Evolutionary conservation across 2,888 invertebrate genomes (phyloP).

Genomic region (Torymus auratus): DNA sequence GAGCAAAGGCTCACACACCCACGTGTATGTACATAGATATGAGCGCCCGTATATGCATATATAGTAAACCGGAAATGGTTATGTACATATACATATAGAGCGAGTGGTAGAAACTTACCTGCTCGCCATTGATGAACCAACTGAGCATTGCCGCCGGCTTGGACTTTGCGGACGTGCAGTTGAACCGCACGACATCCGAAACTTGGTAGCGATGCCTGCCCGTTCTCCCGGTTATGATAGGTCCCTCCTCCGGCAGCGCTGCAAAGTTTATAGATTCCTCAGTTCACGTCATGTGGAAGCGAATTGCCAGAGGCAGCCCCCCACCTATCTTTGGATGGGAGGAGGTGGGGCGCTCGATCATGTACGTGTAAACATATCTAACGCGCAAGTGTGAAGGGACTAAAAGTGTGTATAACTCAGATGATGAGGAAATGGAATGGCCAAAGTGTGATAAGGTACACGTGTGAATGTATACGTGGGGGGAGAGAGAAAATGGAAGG

Average conservation of each 20-base stretch:
- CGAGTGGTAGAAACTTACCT: constrained; percentile 72
- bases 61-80: background rate
- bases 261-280: constrained; percentile 52
- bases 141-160: constrained; percentile 89
- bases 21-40: background rate
- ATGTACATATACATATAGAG: constrained; percentile 36
- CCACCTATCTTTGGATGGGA: too few species aligned
- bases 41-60: background rate
- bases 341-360: too few species aligned
- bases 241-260: constrained; percentile 89
- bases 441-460: too few species aligned
- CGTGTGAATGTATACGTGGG: too few species aligned
- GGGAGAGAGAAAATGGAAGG: too few species aligned
- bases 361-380: too few species aligned
- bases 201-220: constrained; percentile 89
- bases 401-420: too few species aligned
- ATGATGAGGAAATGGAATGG: too few species aligned
- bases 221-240: constrained; percentile 84
- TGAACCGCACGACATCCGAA: constrained; percentile 88
- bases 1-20: background rate
- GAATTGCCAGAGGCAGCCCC: background rate
- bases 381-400: too few species aligned
- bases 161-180: constrained; percentile 90
- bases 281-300: constrained; percentile 24
- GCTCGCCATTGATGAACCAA: constrained; percentile 93